Evolutionary conservation across 30 jellyfish, hydroid and myxozoan species (phyloP).

Genomic region (Aurelia aurita complex sp. Pacific): DNA sequence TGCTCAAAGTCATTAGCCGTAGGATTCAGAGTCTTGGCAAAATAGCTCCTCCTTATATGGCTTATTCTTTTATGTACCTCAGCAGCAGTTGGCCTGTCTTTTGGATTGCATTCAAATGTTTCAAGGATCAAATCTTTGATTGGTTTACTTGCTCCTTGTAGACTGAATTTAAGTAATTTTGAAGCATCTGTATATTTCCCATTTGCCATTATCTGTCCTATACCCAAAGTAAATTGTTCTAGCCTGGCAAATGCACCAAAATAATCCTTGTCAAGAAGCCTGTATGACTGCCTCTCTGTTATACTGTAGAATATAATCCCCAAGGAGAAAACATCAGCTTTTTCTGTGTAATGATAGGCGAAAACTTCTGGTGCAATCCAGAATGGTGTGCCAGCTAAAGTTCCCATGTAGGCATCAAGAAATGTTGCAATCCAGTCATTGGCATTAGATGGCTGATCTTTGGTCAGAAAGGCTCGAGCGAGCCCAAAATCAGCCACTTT

Average conservation of each 20-base stretch:
- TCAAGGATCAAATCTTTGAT: slow-evolving; percentile 22
- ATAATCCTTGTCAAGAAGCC: neutral
- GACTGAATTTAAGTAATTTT: neutral
- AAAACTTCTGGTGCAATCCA: slow-evolving; percentile 86
- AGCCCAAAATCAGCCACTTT: slow-evolving; percentile 78
- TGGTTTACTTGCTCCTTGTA: slow-evolving; percentile 11
- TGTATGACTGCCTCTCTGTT: slow-evolving; percentile 27
- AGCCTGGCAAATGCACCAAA: slow-evolving; percentile 57
- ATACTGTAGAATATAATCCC: slow-evolving; percentile 57
- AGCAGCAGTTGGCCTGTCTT: slow-evolving; percentile 23
- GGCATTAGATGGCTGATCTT: neutral
- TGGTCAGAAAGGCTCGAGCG: slow-evolving; percentile 41
- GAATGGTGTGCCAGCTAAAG: slow-evolving; percentile 74
- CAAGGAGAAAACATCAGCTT: slow-evolving; percentile 71
- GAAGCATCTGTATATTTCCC: slow-evolving; percentile 7
- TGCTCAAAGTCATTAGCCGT: neutral
- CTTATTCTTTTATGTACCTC: slow-evolving; percentile 16
- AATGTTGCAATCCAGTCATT: slow-evolving; percentile 5
- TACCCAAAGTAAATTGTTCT: neutral
- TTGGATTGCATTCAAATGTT: slow-evolving; percentile 33
- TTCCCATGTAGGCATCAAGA: slow-evolving; percentile 46
- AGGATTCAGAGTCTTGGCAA: neutral
- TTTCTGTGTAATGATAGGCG: slow-evolving; percentile 40
- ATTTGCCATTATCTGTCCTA: slow-evolving; percentile 26
- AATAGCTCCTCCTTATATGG: neutral